Evolutionary conservation across 2,113 vertebrate species (phyloP), one percentile per base, ranked within the genome.

Genomic region (Gallinago paraguaiae): DNA sequence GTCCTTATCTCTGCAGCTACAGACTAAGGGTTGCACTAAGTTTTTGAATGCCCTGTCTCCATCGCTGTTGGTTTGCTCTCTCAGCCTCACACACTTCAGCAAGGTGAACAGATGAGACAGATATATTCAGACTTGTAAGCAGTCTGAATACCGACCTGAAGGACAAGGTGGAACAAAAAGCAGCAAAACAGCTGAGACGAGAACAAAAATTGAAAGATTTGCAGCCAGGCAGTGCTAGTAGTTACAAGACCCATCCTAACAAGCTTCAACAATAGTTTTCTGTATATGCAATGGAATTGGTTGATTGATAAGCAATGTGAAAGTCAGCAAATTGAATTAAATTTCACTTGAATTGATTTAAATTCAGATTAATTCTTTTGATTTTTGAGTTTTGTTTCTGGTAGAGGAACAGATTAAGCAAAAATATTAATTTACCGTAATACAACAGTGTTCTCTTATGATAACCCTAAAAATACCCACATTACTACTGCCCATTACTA

Each of bases 1-100:
- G 51, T 51, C 60, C 64, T 53, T 51, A 28, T 6, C 33, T 16
- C 1, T 5, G 7, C 10, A 43, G 19, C 25, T 54, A 3, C 18
- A 41, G 14, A 17, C 17, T 12, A 46, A n/a, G 12, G 28, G 33
- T 22, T 82, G 11, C 17, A 22, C 10, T 25, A 28, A 39, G 28
- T 25, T 78, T 67, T 69, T 18, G 11, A 77, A 53, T 90, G 31
- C 19, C 4, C 48, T 60, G 35, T 18, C n/a, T 37, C 45, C 17
- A 17, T 25, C 6, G 0, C 10, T 50, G 51, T 46, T 15, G 19
- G 10, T 33, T 53, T 67, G 7, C n/a, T 77, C 19, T 1, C n/a
- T 70, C 53, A 67, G 37, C 46, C 27, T 71, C 86, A 67, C 37
- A 8, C 43, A 4, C 22, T 75, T 54, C 77, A 75, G 79, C 1